Evolutionary conservation across 2,797 vertebrate genomes (phyloP).

Genomic region (Microcaecilia unicolor): DNA sequence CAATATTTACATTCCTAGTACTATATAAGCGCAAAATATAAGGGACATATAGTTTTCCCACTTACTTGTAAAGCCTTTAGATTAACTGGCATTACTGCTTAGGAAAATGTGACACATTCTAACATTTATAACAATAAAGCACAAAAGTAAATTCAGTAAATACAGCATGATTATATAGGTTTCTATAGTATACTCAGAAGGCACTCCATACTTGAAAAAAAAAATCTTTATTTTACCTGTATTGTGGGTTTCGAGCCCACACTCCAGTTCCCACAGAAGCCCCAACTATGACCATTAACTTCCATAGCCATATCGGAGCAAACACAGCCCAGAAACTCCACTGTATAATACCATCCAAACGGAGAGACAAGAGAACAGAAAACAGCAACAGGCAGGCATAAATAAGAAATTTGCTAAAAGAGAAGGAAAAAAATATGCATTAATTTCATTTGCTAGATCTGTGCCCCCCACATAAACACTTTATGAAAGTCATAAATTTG

Average conservation of each 20-base stretch:
- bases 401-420: slow-evolving; percentile 90
- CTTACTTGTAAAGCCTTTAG: no score
- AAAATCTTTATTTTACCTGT: slow-evolving; percentile 63
- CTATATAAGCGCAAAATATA: no score
- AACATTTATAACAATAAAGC: no score
- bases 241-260: slow-evolving; percentile 95
- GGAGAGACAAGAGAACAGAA: slow-evolving; percentile 85
- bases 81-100: no score
- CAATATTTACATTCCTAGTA: no score
- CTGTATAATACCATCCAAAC: slow-evolving; percentile 86
- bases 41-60: no score
- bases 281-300: slow-evolving; percentile 90
- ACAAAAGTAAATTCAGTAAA: neutral
- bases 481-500: no score
- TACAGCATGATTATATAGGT: no score
- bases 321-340: slow-evolving; percentile 98
- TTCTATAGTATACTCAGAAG: neutral
- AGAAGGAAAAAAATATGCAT: neutral
- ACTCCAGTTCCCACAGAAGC: slow-evolving; percentile 90
- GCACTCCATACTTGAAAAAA: no score
- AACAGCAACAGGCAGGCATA: slow-evolving; percentile 94
- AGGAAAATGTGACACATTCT: no score
- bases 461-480: no score
- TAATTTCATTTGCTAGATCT: no score
- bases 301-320: slow-evolving; percentile 96